Evolutionary conservation across 2,888 invertebrate genomes (phyloP), one percentile per base, ranked within the genome.

Genomic region (Lasioglossum lativentre): DNA sequence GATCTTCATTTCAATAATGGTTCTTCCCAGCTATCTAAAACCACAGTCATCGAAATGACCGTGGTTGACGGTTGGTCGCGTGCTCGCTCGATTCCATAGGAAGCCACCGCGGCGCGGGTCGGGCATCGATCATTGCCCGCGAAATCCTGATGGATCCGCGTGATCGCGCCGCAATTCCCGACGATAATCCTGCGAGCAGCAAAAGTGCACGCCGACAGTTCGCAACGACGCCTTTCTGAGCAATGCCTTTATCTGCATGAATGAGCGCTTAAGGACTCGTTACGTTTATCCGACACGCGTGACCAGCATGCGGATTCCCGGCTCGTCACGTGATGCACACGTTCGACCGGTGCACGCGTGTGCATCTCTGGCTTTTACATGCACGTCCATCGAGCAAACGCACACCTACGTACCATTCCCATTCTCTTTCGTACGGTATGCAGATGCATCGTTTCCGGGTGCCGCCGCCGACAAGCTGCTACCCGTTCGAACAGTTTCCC

Each of bases 271-370:
- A 90, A 91, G 89, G 90, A 91, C 91, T 93, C 90, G 92, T 92
- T 93, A 92, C 89, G 90, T 89, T 92, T 91, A 90, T 91, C 80
- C 88, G 87, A 83, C 80, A 91, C 87, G 92, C 93, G 93, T 93
- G 93, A 93, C 89, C 83, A 82, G 92, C 92, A 91, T 93, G 88
- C 86, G 86, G 23, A 78, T 90, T 85, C 79, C 5, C 38, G 34
- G 38, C 68, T 85, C 73, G 78, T 88, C 90, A 77, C 87, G 87
- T 89, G 86, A 92, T 87, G 90, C 81, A 52, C 70, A 59, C 72
- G 34, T 34, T 27, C 66, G 59, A 56, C 74, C 14, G 19, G 40
- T 30, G 45, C 56, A 70, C 45, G 34, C 30, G 59, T 30, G 59
- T 16, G 59, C 59, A 63, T 52, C 52, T 23, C 12, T 34, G 85